Conservation (phyloP, 2,797 vertebrate genomes). For the Clamator glandarius region DNA sequence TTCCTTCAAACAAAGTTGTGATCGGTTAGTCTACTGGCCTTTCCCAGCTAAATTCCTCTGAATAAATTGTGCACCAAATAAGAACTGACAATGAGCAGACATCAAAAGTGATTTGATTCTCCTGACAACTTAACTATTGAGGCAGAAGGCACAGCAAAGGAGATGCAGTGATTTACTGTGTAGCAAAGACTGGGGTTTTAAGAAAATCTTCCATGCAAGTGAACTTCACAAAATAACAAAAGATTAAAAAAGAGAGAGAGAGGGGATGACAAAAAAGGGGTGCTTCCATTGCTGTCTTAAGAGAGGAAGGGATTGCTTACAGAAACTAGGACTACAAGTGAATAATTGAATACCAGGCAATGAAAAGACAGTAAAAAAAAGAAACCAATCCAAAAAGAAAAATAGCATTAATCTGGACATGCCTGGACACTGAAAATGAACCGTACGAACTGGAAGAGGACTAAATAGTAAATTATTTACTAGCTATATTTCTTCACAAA, state of each 20-base stretch:
- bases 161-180: neutral
- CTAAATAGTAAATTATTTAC: neutral
- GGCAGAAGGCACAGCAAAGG: neutral
- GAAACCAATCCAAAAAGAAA: neutral
- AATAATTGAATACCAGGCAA: neutral
- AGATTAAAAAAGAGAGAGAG: neutral
- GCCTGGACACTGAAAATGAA: neutral
- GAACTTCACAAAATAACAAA: neutral
- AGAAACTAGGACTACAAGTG: neutral
- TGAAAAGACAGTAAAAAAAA: neutral
- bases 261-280: neutral
- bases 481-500: neutral
- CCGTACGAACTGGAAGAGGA: neutral
- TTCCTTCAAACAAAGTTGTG: slow-evolving; percentile 29
- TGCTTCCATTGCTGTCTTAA: neutral
- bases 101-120: slow-evolving; percentile 34
- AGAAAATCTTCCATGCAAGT: neutral
- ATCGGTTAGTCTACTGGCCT: neutral
- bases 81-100: slow-evolving; percentile 32
- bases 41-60: slow-evolving; percentile 39
- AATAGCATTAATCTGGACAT: neutral
- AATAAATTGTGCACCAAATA: slow-evolving; percentile 34
- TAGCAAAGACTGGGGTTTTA: neutral
- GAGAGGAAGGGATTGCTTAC: neutral
- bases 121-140: neutral